These are phyloP conservation scores for Idaea dimidiata DNA, from an alignment of 2,888 invertebrate species.

Conservation along the genomic window DNA sequence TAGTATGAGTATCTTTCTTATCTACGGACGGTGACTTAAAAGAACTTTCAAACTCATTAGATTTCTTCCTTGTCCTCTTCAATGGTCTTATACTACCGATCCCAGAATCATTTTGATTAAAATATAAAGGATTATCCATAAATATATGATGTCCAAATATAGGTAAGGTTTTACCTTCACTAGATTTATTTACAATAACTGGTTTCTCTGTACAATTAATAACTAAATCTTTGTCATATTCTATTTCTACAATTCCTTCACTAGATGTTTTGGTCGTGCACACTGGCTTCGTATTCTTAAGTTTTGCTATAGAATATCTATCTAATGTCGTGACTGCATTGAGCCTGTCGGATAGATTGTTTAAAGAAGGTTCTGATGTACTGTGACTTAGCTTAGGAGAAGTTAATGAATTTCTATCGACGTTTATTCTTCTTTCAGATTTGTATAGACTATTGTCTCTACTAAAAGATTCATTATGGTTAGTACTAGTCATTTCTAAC, in stretches of 20 bases:
- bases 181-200: slow-evolving; percentile 39
- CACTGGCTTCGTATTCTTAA: slow-evolving; percentile 43
- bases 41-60: slow-evolving; percentile 70
- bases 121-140: slow-evolving; percentile 75
- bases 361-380: slow-evolving; percentile 65
- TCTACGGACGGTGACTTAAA: slow-evolving; percentile 72
- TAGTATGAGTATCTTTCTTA: slow-evolving; percentile 63
- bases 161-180: slow-evolving; percentile 69
- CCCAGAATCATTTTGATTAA: slow-evolving; percentile 63
- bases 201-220: slow-evolving; percentile 70
- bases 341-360: slow-evolving; percentile 63
- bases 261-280: slow-evolving; percentile 70
- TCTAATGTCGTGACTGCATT: slow-evolving; percentile 52
- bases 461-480: slow-evolving; percentile 53
- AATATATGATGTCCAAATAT: slow-evolving; percentile 75
- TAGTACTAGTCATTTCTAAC: slow-evolving; percentile 66
- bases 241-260: slow-evolving; percentile 79
- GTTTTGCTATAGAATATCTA: slow-evolving; percentile 53
- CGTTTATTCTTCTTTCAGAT: slow-evolving; percentile 64
- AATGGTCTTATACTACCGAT: slow-evolving; percentile 60
- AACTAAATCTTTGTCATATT: slow-evolving; percentile 74
- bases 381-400: slow-evolving; percentile 60
- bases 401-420: slow-evolving; percentile 48
- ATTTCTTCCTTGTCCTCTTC: slow-evolving; percentile 71
- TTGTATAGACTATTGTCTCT: slow-evolving; percentile 63